Base-by-base conservation (phyloP, 2,113 vertebrate species). In the Pseudopipra pipra region DNA sequence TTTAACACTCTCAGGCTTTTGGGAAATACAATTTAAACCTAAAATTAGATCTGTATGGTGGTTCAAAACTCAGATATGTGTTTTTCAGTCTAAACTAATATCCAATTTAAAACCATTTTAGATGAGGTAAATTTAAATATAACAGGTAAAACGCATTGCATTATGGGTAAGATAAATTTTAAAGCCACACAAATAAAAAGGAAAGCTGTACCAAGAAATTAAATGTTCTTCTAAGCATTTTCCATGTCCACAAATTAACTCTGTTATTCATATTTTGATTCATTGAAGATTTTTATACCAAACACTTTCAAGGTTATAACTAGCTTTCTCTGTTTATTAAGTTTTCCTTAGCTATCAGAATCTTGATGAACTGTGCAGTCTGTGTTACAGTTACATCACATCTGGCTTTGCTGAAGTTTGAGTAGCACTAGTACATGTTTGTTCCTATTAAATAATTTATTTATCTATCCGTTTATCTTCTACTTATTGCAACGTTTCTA, bases 111-210 rank as follows among this genome's bases (percentile, higher is more conserved):
- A 96, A 90, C 23, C 3, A 0, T 71, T 84, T 49, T 78, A 65
- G 47, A 58, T 71, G 22, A 94, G 59, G 41, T 54, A 84, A 86
- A 93, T 90, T 86, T 90, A 88, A 95, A 86, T 90, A 68, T 80
- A 88, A 90, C 46, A 8, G 83, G 33, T 79, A 43, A 89, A 73
- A 27, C 25, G 16, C 41, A 37, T 44, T 81, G 35, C 55, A 56
- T 90, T 84, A 28, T 78, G 65, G 43, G 35, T 71, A 37, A 59
- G 22, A 59, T n/a, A 77, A 71, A 35, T 81, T 78, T 61, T 55
- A 95, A 83, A 80, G 7, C 5, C 37, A 77, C 28, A 27, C 2
- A 78, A 55, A 63, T 39, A 68, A 61, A 79, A 76, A 54, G 1
- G 3, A 83, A 91, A 86, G 11, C 2, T 56, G 10, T 39, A 52